phyloP scores from a whole-genome alignment of 2,113 vertebrate genomes.

The Cottus gobio region DNA sequence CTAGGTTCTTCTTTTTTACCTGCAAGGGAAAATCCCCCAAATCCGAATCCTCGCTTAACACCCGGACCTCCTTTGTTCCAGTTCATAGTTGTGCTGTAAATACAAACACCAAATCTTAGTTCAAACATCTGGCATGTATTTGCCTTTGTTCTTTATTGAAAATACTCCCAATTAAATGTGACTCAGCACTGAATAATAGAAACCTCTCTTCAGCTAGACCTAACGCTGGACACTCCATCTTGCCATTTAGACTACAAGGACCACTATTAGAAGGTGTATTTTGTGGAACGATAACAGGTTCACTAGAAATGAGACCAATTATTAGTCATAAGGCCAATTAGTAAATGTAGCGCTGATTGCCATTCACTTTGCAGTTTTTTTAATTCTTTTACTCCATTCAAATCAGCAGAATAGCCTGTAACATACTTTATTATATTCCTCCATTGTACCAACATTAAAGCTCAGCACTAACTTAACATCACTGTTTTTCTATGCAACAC shows the following conservation, averaged over 20 bases:
- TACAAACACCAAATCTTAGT: background rate
- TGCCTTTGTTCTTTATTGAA: background rate
- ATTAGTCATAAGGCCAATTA: background rate
- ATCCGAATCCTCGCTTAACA: constrained; percentile 96
- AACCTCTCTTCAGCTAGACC: background rate
- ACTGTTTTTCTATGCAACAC: too few relatives aligned
- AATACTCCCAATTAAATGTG: background rate
- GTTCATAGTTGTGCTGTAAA: constrained; percentile 87
- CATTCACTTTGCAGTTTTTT: background rate
- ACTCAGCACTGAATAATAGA: background rate
- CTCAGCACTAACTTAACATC: background rate
- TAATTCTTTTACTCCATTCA: background rate
- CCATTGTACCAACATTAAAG: background rate
- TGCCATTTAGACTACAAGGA: background rate
- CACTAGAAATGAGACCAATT: background rate
- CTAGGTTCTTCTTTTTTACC: constrained; percentile 95
- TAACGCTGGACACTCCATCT: background rate
- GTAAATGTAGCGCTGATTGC: background rate
- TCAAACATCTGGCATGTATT: background rate
- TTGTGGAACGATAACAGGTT: background rate
- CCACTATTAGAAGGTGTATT: background rate
- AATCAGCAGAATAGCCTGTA: background rate
- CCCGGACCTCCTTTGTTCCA: constrained; percentile 98
- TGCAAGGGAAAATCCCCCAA: constrained; percentile 94
- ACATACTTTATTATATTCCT: background rate